Conservation (phyloP, 2,113 vertebrate genomes). For the Hippocampus guttulatus region DNA sequence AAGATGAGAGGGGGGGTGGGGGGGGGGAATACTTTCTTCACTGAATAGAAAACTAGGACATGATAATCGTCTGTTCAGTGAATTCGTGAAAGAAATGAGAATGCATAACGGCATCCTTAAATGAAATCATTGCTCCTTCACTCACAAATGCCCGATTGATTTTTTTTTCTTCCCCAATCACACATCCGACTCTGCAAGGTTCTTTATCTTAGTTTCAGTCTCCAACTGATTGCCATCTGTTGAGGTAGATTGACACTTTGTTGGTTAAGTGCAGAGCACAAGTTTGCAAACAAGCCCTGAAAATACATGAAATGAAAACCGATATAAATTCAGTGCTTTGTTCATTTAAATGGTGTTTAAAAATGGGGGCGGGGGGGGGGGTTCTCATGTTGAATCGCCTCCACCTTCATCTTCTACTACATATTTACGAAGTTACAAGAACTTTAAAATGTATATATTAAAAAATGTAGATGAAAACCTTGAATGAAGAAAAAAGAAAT, state of each 20-base stretch:
- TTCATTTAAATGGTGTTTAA: not conserved
- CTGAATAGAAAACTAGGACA: slow-evolving; percentile 13
- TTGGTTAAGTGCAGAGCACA: slow-evolving; percentile 16
- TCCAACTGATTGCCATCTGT: slow-evolving; percentile 42
- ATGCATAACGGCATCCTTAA: not conserved
- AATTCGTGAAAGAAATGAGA: not conserved
- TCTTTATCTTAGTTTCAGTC: slow-evolving; percentile 12
- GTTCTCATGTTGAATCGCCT: not conserved
- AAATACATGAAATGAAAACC: slow-evolving; percentile 1
- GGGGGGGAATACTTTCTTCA: slow-evolving; percentile 9
- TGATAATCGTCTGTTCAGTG: not conserved
- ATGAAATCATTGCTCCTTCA: not conserved
- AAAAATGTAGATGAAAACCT: not conserved
- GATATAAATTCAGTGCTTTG: slow-evolving; percentile 1
- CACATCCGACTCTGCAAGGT: slow-evolving; percentile 9
- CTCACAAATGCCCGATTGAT: not conserved
- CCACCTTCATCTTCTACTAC: not conserved
- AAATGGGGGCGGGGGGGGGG: no score
- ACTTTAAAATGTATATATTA: no score
- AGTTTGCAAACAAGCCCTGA: not conserved
- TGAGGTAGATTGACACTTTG: slow-evolving; percentile 7
- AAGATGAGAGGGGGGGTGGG: slow-evolving; percentile 1
- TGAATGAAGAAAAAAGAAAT: not conserved
- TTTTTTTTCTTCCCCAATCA: not conserved
- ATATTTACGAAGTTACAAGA: no score